These are phyloP conservation scores for Poecilia latipinna DNA, from an alignment of 2,113 vertebrate species.

Conservation along the genomic window DNA sequence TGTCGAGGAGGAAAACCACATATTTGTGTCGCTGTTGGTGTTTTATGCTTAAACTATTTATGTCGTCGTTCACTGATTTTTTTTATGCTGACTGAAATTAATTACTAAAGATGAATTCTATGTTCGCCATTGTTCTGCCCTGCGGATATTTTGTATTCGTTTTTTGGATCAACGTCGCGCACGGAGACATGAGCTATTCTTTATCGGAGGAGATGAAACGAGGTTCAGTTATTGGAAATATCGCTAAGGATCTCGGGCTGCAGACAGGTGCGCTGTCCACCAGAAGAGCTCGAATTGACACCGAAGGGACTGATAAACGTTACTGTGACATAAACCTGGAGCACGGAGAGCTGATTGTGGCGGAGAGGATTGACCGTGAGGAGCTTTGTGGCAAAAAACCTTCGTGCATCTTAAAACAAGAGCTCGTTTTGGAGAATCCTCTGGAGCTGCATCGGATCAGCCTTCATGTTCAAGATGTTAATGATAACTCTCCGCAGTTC, in stretches of 20 bases:
- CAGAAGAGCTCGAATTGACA: constrained; percentile 80
- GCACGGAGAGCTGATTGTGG: constrained; percentile 76
- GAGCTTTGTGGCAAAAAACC: constrained; percentile 71
- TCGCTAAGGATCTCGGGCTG: constrained; percentile 82
- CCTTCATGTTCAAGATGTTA: constrained; percentile 81
- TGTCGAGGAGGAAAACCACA: background rate
- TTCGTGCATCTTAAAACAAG: constrained; percentile 75
- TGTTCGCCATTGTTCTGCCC: background rate
- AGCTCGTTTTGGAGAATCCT: constrained; percentile 71
- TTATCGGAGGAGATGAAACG: constrained; percentile 79
- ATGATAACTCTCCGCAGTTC: constrained; percentile 81
- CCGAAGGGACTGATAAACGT: constrained; percentile 65
- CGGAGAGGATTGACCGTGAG: constrained; percentile 81
- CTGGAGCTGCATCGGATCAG: constrained; percentile 60
- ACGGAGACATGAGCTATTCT: constrained; percentile 58
- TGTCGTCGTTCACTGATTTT: background rate
- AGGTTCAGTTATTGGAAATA: constrained; percentile 79
- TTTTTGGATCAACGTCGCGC: constrained; percentile 22
- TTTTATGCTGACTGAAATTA: background rate
- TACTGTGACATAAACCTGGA: constrained; percentile 69
- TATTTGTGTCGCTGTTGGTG: background rate
- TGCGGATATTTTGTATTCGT: background rate
- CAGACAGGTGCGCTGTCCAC: constrained; percentile 73
- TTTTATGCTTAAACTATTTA: background rate
- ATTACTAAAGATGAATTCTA: background rate